phyloP scores from a whole-genome alignment of 2,113 vertebrate genomes.

The Leucopsar rothschildi region DNA sequence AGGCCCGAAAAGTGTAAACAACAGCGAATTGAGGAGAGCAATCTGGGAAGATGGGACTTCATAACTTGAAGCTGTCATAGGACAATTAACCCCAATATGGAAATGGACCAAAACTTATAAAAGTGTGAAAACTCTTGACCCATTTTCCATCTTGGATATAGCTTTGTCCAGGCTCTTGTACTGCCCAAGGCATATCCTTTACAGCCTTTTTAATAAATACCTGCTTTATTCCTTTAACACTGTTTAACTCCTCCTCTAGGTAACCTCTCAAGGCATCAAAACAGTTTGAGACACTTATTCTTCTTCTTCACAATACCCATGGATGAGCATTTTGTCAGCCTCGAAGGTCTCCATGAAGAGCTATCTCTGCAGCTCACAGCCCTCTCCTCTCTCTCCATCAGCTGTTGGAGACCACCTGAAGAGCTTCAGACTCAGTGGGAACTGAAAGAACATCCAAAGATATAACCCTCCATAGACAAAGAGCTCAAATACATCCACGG shows the following conservation, averaged over 20 bases:
- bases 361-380: background rate
- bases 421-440: background rate
- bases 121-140: background rate
- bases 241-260: background rate
- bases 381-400: accelerated
- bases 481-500: background rate
- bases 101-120: background rate
- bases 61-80: background rate
- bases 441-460: background rate
- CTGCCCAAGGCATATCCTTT: background rate
- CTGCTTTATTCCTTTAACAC: background rate
- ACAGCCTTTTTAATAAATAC: background rate
- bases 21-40: accelerated
- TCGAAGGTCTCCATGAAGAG: background rate
- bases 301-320: background rate
- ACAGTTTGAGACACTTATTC: background rate
- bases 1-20: background rate
- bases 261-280: background rate
- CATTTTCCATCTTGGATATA: accelerated
- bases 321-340: background rate
- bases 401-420: background rate
- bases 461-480: background rate
- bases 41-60: background rate
- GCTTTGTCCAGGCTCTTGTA: background rate
- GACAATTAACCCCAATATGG: background rate